phyloP scores from a whole-genome alignment of 2,797 vertebrate genomes.

The Aphelocoma californica region DNA sequence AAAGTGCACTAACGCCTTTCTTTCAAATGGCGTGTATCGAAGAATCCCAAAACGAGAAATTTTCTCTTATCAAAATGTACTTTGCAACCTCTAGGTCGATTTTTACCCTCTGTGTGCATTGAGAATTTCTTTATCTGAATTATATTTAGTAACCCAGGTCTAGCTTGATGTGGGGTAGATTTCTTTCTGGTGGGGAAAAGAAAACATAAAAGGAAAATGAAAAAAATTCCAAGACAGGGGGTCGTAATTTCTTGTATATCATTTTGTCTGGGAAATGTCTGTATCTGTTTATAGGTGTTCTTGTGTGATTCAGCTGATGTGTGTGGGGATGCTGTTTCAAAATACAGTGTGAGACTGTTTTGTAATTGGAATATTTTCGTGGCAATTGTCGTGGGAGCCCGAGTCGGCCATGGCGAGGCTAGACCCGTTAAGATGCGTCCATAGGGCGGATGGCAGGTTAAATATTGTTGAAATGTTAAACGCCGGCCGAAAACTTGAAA shows the following conservation, averaged over 20 bases:
- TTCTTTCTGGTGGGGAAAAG: constrained; percentile 1
- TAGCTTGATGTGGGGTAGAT: neutral
- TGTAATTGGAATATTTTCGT: neutral
- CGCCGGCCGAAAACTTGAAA: constrained; percentile 36
- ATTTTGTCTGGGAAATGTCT: neutral
- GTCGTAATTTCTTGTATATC: neutral
- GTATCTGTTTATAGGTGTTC: constrained; percentile 4
- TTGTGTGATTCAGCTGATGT: neutral
- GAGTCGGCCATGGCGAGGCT: neutral
- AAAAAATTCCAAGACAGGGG: neutral
- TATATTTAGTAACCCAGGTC: neutral
- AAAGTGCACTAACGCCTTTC: neutral
- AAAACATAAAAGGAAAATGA: neutral
- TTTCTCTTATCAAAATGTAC: constrained; percentile 28
- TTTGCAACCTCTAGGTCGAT: constrained; percentile 46
- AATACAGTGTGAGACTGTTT: neutral
- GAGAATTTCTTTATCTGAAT: neutral
- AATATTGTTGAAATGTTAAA: constrained; percentile 9
- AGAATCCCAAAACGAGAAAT: constrained; percentile 4
- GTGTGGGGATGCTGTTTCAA: neutral
- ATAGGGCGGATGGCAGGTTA: constrained; percentile 46
- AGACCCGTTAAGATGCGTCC: constrained; percentile 19
- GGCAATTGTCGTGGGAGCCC: constrained; percentile 17
- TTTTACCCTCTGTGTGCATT: constrained; percentile 3
- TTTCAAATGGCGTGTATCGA: constrained; percentile 5